phyloP scores from a whole-genome alignment of 2,888 invertebrate species.

The Dynastes hyllus region DNA sequence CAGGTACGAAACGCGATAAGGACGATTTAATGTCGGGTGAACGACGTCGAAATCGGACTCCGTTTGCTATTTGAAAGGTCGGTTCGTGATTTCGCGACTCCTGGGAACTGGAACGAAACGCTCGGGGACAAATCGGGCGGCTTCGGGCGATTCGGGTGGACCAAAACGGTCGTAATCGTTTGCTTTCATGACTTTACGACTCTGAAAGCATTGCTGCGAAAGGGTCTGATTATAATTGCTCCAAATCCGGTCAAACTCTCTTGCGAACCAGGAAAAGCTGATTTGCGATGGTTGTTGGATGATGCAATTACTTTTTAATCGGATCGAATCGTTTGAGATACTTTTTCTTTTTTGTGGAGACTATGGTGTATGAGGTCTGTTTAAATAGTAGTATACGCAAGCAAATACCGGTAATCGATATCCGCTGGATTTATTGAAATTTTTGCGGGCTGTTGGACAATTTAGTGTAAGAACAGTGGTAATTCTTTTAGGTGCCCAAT shows the following conservation, averaged over 20 bases:
- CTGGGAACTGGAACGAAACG: conserved; percentile 69
- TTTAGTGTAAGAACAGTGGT: too few relatives aligned
- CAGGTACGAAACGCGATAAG: neutral
- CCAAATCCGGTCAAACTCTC: neutral
- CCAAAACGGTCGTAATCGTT: conserved; percentile 48
- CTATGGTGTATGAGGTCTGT: too few relatives aligned
- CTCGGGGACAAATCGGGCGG: conserved; percentile 64
- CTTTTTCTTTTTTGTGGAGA: too few relatives aligned
- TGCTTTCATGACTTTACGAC: conserved; percentile 34
- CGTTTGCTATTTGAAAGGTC: conserved; percentile 42
- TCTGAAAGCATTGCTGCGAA: neutral
- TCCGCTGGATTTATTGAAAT: too few relatives aligned
- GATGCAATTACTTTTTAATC: neutral
- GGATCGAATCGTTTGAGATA: neutral
- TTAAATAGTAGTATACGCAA: too few relatives aligned
- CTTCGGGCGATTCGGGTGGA: conserved; percentile 61
- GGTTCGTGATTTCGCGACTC: conserved; percentile 52
- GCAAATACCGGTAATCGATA: too few relatives aligned
- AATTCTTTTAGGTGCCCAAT: too few relatives aligned
- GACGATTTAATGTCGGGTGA: too few relatives aligned
- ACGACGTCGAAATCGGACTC: neutral
- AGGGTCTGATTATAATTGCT: conserved; percentile 3
- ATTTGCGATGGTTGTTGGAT: neutral
- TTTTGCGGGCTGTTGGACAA: too few relatives aligned
- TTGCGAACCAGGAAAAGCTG: neutral